Evolutionary conservation across 2,113 vertebrate species (phyloP).

Genomic region (Erythrolamprus reginae): DNA sequence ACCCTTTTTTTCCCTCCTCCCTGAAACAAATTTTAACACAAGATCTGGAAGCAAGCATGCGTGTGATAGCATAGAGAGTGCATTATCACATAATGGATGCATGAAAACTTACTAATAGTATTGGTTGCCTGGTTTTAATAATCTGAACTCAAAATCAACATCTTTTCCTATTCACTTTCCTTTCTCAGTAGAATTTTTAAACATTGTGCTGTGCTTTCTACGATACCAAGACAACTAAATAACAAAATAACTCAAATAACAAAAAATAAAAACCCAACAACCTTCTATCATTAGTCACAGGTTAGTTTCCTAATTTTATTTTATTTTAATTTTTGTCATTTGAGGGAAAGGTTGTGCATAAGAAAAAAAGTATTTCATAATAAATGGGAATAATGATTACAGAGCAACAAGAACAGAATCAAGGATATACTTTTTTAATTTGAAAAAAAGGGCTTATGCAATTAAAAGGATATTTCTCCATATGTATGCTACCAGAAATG

Average conservation of each 20-base stretch:
- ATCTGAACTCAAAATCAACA: slow-evolving; percentile 21
- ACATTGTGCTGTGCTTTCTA: not conserved
- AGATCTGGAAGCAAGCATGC: slow-evolving; percentile 52
- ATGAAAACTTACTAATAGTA: slow-evolving; percentile 33
- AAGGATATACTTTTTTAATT: not conserved
- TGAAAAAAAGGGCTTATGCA: not conserved
- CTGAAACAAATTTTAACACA: slow-evolving; percentile 68
- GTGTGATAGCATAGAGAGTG: slow-evolving; percentile 38
- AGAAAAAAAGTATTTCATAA: not conserved
- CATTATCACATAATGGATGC: slow-evolving; percentile 17
- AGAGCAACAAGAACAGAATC: not conserved
- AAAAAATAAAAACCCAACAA: no score
- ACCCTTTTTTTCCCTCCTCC: slow-evolving; percentile 63
- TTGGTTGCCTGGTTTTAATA: not conserved
- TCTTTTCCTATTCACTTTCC: not conserved
- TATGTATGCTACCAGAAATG: not conserved
- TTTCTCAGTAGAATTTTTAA: not conserved
- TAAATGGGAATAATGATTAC: not conserved
- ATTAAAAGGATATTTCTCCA: not conserved
- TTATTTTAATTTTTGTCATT: no score
- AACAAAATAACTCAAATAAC: no score
- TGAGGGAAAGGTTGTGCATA: not conserved
- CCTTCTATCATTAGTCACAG: no score
- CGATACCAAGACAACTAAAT: not conserved
- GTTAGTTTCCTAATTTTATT: no score